phyloP scores from a whole-genome alignment of 2,113 vertebrate species.

The Delphinus delphis region DNA sequence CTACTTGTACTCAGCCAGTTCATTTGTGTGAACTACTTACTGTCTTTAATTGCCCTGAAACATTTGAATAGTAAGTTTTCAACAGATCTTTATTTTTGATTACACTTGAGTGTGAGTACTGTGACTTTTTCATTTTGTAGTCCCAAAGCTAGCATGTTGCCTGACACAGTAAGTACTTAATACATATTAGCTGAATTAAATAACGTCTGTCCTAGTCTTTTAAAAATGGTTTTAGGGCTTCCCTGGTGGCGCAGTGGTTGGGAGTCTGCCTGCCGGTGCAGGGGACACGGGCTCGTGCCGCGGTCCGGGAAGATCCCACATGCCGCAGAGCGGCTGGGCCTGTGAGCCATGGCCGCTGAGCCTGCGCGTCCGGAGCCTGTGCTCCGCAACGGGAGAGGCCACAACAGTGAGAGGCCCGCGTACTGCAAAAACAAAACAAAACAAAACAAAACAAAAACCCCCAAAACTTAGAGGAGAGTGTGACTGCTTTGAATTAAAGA shows the following conservation, averaged over 20 bases:
- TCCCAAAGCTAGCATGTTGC: not conserved
- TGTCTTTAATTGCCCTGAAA: not conserved
- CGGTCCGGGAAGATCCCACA: too few species aligned
- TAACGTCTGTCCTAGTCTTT: not conserved
- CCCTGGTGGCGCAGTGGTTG: too few species aligned
- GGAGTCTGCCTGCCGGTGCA: too few species aligned
- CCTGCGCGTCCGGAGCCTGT: too few species aligned
- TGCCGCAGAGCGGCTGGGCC: too few species aligned
- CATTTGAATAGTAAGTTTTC: not conserved
- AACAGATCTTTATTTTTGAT: not conserved
- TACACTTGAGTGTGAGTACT: not conserved
- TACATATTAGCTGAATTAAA: not conserved
- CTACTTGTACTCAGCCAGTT: not conserved
- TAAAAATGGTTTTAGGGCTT: not conserved
- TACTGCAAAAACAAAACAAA: too few species aligned
- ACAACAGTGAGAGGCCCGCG: too few species aligned
- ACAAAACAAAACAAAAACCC: too few species aligned
- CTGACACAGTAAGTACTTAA: not conserved
- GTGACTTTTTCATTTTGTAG: not conserved
- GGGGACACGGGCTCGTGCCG: too few species aligned
- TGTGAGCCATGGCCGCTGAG: too few species aligned
- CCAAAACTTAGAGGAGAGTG: not conserved
- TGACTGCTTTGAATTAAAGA: conserved; percentile 26
- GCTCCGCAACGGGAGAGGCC: too few species aligned
- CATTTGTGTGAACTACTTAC: not conserved